Evolutionary conservation across 2,888 invertebrate genomes (phyloP).

Genomic region (Drosophila pegasa): DNA sequence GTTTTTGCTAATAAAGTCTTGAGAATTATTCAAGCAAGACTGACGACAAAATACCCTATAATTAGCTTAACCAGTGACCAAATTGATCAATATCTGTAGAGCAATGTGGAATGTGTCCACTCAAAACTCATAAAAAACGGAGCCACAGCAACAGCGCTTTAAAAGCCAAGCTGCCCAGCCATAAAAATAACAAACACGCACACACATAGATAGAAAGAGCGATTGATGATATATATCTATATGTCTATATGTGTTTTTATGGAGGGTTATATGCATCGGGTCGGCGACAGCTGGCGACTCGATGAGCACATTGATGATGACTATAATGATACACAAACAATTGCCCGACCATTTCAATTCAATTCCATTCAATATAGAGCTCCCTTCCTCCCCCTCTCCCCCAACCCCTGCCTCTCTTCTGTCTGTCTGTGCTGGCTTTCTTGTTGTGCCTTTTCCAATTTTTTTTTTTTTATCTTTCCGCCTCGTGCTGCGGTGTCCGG

Average conservation of each 20-base stretch:
- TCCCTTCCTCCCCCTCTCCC: neutral
- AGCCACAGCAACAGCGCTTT: neutral
- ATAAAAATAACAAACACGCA: conserved; percentile 26
- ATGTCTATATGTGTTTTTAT: neutral
- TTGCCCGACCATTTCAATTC: conserved; percentile 73
- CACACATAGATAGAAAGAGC: neutral
- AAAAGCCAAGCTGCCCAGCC: conserved; percentile 12
- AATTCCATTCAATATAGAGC: conserved; percentile 48
- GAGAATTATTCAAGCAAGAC: neutral
- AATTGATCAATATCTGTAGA: neutral
- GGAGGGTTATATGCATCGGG: conserved; percentile 5
- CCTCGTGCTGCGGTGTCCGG: conserved; percentile 40
- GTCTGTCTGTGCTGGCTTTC: conserved; percentile 9
- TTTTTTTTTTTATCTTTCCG: conserved; percentile 48
- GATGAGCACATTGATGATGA: conserved; percentile 65
- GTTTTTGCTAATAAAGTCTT: fast-evolving
- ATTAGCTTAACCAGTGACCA: neutral
- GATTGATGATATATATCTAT: conserved; percentile 2
- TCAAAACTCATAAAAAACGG: neutral
- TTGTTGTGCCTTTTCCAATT: conserved; percentile 21
- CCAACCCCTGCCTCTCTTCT: neutral
- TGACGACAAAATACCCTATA: neutral
- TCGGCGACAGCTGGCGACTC: conserved; percentile 28
- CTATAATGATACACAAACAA: conserved; percentile 77
- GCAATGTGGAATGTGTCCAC: too few species aligned